phyloP scores from a whole-genome alignment of 2,888 invertebrate genomes.

The Orchestes rusci region DNA sequence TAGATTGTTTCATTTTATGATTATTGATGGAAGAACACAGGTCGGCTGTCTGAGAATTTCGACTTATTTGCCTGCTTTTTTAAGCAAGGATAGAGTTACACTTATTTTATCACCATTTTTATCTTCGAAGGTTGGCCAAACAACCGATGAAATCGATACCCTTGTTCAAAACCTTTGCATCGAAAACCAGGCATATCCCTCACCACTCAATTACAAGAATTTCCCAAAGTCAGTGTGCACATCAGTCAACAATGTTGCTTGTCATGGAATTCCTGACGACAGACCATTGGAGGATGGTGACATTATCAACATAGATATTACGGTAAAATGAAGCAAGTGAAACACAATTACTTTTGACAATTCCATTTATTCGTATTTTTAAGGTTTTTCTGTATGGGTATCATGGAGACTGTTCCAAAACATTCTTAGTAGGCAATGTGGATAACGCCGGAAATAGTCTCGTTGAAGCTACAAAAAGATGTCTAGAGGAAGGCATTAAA shows the following conservation, averaged over 20 bases:
- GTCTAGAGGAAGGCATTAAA: slow-evolving; percentile 57
- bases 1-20: too few relatives aligned
- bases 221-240: slow-evolving; percentile 90
- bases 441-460: slow-evolving; percentile 66
- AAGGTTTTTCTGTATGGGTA: slow-evolving; percentile 74
- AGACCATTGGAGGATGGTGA: slow-evolving; percentile 77
- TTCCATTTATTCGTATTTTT: too few relatives aligned
- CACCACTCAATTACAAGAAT: slow-evolving; percentile 75
- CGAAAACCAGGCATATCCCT: slow-evolving; percentile 75
- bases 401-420: slow-evolving; percentile 90
- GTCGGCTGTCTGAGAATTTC: too few relatives aligned
- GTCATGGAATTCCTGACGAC: slow-evolving; percentile 89
- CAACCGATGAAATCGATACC: slow-evolving; percentile 78
- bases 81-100: too few relatives aligned
- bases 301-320: slow-evolving; percentile 85
- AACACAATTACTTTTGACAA: too few relatives aligned
- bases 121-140: slow-evolving; percentile 64
- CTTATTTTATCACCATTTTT: not conserved
- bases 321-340: slow-evolving; percentile 50
- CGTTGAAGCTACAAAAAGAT: slow-evolving; percentile 62
- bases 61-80: too few relatives aligned
- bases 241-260: slow-evolving; percentile 84
- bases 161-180: slow-evolving; percentile 65
- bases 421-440: slow-evolving; percentile 76
- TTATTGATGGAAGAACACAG: too few relatives aligned